Base-by-base conservation (phyloP, 2,797 vertebrate genomes). In the Coccyzus lansbergi region DNA sequence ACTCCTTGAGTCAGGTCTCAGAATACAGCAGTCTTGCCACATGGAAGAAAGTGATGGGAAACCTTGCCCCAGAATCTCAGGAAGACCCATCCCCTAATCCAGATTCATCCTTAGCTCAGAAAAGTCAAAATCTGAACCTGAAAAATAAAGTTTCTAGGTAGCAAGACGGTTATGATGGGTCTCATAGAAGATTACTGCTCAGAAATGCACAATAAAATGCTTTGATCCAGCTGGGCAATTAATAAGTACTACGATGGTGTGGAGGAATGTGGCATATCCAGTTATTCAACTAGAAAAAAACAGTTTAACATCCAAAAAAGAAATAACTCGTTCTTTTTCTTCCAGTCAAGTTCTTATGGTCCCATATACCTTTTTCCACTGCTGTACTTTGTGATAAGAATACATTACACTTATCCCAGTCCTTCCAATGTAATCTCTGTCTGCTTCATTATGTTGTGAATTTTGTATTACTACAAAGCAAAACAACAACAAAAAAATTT, bases 321-420 rank as follows among this genome's bases (percentile, higher is more conserved):
- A 83, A 85, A 59, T 12, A 6, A 77, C 6, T 83, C 11, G 20
- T 77, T 87, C 7, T 59, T 89, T 85, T 63, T 65, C 51, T 83
- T 77, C 46, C 60, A 62, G 33, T 21, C 68, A 79, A 93, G 69
- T 62, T 58, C 34, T 46, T 40, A 56, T 56, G 92, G 88, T 10
- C 42, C 55, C 59, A 38, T 59, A 88, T 98, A 99, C 99, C 99
- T 99, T 99, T 69, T 87, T 80, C 99, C 99, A 99, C 19, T 99
- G 98, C 60, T 98, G 97, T 13, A 96, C 97, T 96, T 97, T 98
- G 96, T 99, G 97, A 91, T 99, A 99, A 70, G 97, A 98, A 91
- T 98, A 98, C 97, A 99, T 98, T 49, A 99, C 97, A 12, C 98
- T 99, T 82, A 99, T 98, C 78, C 99, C 99, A 56, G 98, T 98